Conservation (phyloP, 2,888 invertebrate genomes). For the Coenonympha glycerion region DNA sequence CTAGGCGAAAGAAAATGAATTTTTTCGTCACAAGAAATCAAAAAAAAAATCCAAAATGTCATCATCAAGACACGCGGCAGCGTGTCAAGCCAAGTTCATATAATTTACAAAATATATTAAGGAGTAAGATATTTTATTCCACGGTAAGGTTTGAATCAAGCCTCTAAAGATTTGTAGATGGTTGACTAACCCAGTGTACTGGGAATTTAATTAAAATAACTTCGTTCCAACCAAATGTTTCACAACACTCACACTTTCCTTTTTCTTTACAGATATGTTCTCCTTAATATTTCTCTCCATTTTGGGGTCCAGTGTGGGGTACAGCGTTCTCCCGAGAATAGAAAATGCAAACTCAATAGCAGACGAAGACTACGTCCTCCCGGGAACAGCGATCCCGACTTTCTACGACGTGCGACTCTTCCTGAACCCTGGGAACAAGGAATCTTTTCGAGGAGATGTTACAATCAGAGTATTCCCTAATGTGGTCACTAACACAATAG, state of each 20-base stretch:
- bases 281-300: slow-evolving; percentile 47
- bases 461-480: slow-evolving; percentile 52
- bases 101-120: too few relatives aligned
- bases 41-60: too few relatives aligned
- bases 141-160: too few relatives aligned
- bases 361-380: slow-evolving; percentile 65
- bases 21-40: too few relatives aligned
- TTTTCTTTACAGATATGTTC: slow-evolving; percentile 56
- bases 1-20: too few relatives aligned
- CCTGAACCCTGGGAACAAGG: slow-evolving; percentile 58
- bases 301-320: slow-evolving; percentile 38
- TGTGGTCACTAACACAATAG: slow-evolving; percentile 43
- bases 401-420: slow-evolving; percentile 70
- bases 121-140: too few relatives aligned
- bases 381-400: slow-evolving; percentile 67
- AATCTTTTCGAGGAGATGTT: slow-evolving; percentile 63
- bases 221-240: too few relatives aligned
- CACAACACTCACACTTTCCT: not conserved
- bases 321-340: slow-evolving; percentile 36
- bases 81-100: too few relatives aligned
- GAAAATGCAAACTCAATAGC: slow-evolving; percentile 28
- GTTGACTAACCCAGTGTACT: too few relatives aligned
- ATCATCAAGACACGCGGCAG: too few relatives aligned
- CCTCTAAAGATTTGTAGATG: too few relatives aligned
- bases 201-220: too few relatives aligned